Evolutionary conservation across 2,113 vertebrate genomes (phyloP).

Genomic region (Rutilus rutilus): DNA sequence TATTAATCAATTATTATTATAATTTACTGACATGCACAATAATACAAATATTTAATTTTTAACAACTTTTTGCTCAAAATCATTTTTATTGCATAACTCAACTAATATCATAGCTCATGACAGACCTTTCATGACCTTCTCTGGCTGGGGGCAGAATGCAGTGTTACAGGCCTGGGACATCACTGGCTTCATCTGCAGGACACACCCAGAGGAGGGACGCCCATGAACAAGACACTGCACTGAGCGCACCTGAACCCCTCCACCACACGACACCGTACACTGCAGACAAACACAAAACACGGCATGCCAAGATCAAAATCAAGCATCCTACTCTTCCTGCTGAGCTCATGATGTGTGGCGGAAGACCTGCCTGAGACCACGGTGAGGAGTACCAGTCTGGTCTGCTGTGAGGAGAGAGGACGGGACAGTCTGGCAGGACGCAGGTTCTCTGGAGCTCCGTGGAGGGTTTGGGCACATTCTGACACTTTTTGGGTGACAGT

Average conservation of each 20-base stretch:
- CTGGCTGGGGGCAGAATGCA: conserved; percentile 79
- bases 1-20: too few species aligned
- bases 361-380: conserved; percentile 83
- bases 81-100: neutral
- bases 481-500: conserved; percentile 80
- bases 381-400: conserved; percentile 80
- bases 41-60: too few species aligned
- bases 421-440: conserved; percentile 68
- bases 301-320: neutral
- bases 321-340: neutral
- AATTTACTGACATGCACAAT: too few species aligned
- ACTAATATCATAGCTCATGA: neutral
- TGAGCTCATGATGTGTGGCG: neutral
- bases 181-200: conserved; percentile 72
- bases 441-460: conserved; percentile 79
- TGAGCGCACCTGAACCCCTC: conserved; percentile 80
- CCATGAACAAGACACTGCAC: conserved; percentile 80
- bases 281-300: conserved; percentile 57
- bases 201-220: conserved; percentile 72
- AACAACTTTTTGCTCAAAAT: neutral
- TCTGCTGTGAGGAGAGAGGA: conserved; percentile 58
- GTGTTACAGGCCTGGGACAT: conserved; percentile 84
- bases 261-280: conserved; percentile 87
- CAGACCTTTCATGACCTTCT: conserved; percentile 82
- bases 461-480: conserved; percentile 75